Conservation (phyloP, 2,797 vertebrate species). For the Sparus aurata region DNA sequence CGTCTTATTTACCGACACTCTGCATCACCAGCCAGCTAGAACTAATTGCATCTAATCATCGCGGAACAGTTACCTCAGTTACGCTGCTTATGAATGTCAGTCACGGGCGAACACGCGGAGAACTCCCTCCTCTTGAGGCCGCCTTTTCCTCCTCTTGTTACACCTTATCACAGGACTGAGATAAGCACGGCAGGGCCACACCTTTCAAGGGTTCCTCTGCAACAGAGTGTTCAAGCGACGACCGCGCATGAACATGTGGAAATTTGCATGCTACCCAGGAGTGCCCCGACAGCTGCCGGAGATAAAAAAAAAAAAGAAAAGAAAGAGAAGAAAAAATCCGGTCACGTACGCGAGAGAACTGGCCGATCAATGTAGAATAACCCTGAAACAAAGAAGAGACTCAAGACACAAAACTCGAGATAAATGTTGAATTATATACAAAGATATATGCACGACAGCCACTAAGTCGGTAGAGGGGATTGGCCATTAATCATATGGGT, state of each 20-base stretch:
- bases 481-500: no score
- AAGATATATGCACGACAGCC: no score
- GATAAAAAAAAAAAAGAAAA: slow-evolving; percentile 17
- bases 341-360: slow-evolving; percentile 1
- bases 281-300: slow-evolving; percentile 6
- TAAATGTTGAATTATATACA: no score
- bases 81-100: slow-evolving; percentile 50
- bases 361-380: no score
- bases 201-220: slow-evolving; percentile 19
- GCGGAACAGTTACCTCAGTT: slow-evolving; percentile 38
- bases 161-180: slow-evolving; percentile 48
- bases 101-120: slow-evolving; percentile 44
- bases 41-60: slow-evolving; percentile 61
- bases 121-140: slow-evolving; percentile 31
- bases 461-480: no score
- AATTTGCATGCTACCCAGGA: slow-evolving; percentile 54
- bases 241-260: background rate
- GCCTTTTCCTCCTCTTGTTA: slow-evolving; percentile 18
- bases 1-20: slow-evolving; percentile 37
- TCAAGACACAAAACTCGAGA: no score
- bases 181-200: slow-evolving; percentile 28
- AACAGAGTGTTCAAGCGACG: slow-evolving; percentile 1
- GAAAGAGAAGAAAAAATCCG: slow-evolving; percentile 1
- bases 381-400: no score
- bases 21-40: slow-evolving; percentile 46